Evolutionary conservation across 2,888 invertebrate species (phyloP), one percentile per base, ranked within the genome.

Genomic region (Augochlorella aurata): DNA sequence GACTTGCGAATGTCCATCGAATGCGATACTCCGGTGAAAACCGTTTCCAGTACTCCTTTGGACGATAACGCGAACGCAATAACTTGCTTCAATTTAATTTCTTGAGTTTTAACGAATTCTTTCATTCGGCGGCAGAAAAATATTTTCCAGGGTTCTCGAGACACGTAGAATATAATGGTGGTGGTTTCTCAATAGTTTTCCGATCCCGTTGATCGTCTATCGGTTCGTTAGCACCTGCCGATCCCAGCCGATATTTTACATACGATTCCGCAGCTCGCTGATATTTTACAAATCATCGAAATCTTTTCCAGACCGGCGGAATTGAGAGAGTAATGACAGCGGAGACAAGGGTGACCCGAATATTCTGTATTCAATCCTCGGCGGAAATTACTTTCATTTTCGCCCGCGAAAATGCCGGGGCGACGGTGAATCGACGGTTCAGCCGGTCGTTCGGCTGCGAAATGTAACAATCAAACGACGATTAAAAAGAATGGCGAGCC

Each of bases 381-480:
- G 7, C 45, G 16, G 52, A 65, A 70, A 79, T 61, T 61, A 16
- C 44, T 44, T 67, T 66, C 54, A 49, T 54, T 66, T 73, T 58
- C 24, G 54, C 2, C n/a, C 58, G 9, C 29, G 12, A 24, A 66
- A 50, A 58, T 74, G 52, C 50, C 12, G 29, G 38, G 58, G 44
- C 21, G 54, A 29, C 69, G 65, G 24, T 65, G 65, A 70, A 70
- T 79, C 80, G 69, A 63, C 58, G 68, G 69, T 47, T 61, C 70
- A 38, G 38, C 38, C 65, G 21, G 44, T 44, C 54, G 68, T 58
- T 50, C 82, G 58, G 49, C 70, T 65, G 63, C 18, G n/a, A 70
- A 81, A 81, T 69, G 81, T 54, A 58, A 81, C 74, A 81, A 81
- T 74, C 66, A 74, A 74, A 61, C 29, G 81, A 54, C 58, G 82